These are phyloP conservation scores for Pomatorhinus ruficollis DNA, from an alignment of 2,113 vertebrate genomes.

Conservation along the genomic window DNA sequence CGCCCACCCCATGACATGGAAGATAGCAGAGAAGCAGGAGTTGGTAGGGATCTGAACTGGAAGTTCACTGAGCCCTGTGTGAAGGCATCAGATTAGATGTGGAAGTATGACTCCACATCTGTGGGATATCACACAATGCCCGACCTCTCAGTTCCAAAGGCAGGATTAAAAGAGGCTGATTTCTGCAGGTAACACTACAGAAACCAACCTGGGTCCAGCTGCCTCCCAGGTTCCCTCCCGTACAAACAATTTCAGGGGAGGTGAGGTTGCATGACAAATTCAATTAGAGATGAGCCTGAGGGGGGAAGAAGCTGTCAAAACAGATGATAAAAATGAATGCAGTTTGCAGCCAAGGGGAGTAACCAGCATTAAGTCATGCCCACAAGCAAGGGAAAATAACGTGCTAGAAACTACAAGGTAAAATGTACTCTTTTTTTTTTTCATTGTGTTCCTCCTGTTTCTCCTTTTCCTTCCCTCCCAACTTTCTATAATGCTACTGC, in stretches of 20 bases:
- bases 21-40: not conserved
- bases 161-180: not conserved
- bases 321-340: slow-evolving; percentile 29
- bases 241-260: slow-evolving; percentile 7
- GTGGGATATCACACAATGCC: not conserved
- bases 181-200: not conserved
- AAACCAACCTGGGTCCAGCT: not conserved
- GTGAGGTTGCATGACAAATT: slow-evolving; percentile 42
- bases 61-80: not conserved
- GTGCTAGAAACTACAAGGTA: not conserved
- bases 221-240: not conserved
- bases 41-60: not conserved
- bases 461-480: not conserved
- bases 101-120: not conserved
- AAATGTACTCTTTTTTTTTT: not conserved
- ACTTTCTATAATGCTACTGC: slow-evolving; percentile 51
- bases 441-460: slow-evolving; percentile 11
- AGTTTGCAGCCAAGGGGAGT: slow-evolving; percentile 35
- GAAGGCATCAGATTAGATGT: not conserved
- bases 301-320: slow-evolving; percentile 44
- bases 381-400: slow-evolving; percentile 48
- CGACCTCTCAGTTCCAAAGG: not conserved
- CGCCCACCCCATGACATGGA: not conserved
- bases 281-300: slow-evolving; percentile 49
- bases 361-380: slow-evolving; percentile 57